These are phyloP conservation scores for Periophthalmus magnuspinnatus DNA, from an alignment of 2,797 vertebrate genomes.

Conservation along the genomic window DNA sequence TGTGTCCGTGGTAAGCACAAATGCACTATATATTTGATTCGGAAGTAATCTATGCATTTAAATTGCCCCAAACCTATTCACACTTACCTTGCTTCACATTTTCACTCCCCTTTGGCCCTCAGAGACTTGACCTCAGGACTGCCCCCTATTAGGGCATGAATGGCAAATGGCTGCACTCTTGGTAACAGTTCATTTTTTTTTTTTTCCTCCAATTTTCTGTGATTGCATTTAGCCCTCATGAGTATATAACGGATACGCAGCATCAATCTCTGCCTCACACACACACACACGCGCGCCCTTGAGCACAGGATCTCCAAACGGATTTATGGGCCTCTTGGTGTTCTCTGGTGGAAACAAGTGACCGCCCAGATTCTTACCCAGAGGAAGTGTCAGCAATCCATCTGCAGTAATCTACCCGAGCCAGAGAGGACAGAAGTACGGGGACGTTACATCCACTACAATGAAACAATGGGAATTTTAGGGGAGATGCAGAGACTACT, in stretches of 20 bases:
- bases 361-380: conserved; percentile 52
- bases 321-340: conserved; percentile 52
- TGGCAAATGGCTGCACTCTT: conserved; percentile 32
- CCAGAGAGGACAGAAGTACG: conserved; percentile 1
- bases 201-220: neutral
- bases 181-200: conserved; percentile 22
- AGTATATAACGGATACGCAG: conserved; percentile 33
- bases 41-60: conserved; percentile 9
- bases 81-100: conserved; percentile 7
- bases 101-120: conserved; percentile 1
- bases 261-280: conserved; percentile 35
- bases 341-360: conserved; percentile 34
- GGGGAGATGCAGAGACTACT: neutral
- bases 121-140: conserved; percentile 24
- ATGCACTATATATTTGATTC: neutral
- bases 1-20: neutral
- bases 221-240: conserved; percentile 38
- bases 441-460: neutral
- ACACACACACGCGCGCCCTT: conserved; percentile 7
- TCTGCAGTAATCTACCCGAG: conserved; percentile 53
- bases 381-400: conserved; percentile 54
- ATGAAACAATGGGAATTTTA: neutral
- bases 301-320: conserved; percentile 35
- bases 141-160: conserved; percentile 29
- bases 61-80: conserved; percentile 30